phyloP scores from a whole-genome alignment of 1,140 invertebrate species.

The Brachionus calyciflorus region DNA sequence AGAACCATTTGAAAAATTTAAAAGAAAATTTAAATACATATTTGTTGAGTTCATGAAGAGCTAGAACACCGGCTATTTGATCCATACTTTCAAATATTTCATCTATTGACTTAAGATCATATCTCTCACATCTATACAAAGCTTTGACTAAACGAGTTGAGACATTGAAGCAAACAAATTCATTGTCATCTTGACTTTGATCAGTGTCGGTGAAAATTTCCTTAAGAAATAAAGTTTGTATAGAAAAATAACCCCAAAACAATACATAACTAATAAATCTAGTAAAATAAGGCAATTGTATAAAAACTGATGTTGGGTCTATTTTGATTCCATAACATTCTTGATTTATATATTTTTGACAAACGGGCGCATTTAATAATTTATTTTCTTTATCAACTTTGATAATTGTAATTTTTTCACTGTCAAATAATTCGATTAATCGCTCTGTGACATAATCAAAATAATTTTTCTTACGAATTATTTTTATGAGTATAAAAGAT shows the following conservation, averaged over 20 bases:
- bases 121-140: constrained; percentile 31
- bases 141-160: constrained; percentile 12
- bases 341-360: constrained; percentile 20
- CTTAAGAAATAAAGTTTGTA: constrained; percentile 20
- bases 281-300: constrained; percentile 34
- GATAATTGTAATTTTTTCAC: too few species aligned
- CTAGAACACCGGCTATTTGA: constrained; percentile 15
- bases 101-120: constrained; percentile 33
- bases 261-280: constrained; percentile 25
- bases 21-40: constrained; percentile 5
- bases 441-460: too few species aligned
- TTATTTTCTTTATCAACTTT: too few species aligned
- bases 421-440: too few species aligned
- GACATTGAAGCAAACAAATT: constrained; percentile 27
- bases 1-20: background rate
- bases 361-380: too few species aligned
- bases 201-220: constrained; percentile 18
- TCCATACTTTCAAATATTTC: constrained; percentile 39
- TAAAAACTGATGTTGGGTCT: constrained; percentile 9
- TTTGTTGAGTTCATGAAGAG: constrained; percentile 10
- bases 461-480: too few species aligned
- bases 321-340: constrained; percentile 24
- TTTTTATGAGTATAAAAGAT: too few species aligned
- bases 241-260: constrained; percentile 46
- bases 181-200: background rate